Evolutionary conservation across 2,797 vertebrate species (phyloP).

Genomic region (Oryzias sinensis): DNA sequence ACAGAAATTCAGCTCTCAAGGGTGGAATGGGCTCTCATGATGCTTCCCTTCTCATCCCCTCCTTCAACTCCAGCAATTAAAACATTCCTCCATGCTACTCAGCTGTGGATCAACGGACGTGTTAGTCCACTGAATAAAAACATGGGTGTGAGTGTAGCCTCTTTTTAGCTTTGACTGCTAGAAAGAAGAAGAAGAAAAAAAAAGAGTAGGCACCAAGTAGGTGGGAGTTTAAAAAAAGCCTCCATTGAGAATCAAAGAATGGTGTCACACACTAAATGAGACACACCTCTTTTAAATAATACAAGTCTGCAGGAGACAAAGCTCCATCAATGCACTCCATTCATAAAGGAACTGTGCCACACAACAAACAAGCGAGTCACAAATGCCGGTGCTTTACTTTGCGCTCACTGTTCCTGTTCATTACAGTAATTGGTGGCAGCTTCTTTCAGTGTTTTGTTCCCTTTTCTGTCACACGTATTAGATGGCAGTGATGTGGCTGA

Average conservation of each 20-base stretch:
- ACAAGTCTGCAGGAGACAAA: conserved; percentile 15
- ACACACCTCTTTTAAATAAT: conserved; percentile 60
- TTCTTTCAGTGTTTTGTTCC: conserved; percentile 8
- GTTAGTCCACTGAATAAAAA: conserved; percentile 16
- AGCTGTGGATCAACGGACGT: conserved; percentile 1
- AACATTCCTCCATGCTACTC: conserved; percentile 40
- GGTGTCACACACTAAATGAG: conserved; percentile 38
- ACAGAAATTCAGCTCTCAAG: no score
- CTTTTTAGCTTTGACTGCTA: conserved; percentile 36
- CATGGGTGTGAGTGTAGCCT: conserved; percentile 22
- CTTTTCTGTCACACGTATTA: conserved; percentile 12
- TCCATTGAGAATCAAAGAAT: conserved; percentile 40
- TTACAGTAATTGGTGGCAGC: conserved; percentile 16
- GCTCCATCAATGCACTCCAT: conserved; percentile 15
- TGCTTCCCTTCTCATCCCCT: not conserved
- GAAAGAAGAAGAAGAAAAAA: conserved; percentile 19
- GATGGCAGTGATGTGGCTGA: conserved; percentile 1
- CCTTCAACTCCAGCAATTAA: conserved; percentile 42
- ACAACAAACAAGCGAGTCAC: conserved; percentile 10
- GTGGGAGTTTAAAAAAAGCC: conserved; percentile 33
- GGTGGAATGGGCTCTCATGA: no score
- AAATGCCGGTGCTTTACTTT: conserved; percentile 12
- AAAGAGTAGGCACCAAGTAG: conserved; percentile 15
- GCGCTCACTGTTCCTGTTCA: conserved; percentile 21
- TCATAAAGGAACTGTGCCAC: conserved; percentile 15